Conservation (phyloP, 2,797 vertebrate genomes). For the Cyprinodon diabolis region DNA sequence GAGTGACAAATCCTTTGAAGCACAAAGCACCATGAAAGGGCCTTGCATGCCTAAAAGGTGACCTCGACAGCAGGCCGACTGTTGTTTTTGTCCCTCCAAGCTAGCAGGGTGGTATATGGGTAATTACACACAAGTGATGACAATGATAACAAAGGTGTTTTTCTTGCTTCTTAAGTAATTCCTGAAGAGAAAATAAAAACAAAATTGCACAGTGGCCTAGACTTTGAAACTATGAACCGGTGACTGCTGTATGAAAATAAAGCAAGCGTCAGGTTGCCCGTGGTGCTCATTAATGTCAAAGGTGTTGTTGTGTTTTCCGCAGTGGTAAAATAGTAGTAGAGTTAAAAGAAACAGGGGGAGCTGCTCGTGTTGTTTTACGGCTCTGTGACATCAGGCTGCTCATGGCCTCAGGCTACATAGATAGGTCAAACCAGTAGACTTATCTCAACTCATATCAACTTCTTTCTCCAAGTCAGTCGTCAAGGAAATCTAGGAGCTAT, state of each 20-base stretch:
- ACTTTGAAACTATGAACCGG: slow-evolving; percentile 50
- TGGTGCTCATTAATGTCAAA: slow-evolving; percentile 75
- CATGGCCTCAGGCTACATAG: slow-evolving; percentile 40
- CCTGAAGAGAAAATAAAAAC: slow-evolving; percentile 59
- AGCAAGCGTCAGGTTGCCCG: slow-evolving; percentile 59
- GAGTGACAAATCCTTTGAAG: slow-evolving; percentile 75
- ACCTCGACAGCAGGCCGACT: slow-evolving; percentile 69
- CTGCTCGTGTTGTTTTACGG: slow-evolving; percentile 69
- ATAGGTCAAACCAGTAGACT: slow-evolving; percentile 23
- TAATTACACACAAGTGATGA: slow-evolving; percentile 77
- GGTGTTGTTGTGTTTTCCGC: slow-evolving; percentile 62
- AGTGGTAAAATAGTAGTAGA: slow-evolving; percentile 61
- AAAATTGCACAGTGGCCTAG: slow-evolving; percentile 43
- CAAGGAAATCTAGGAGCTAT: slow-evolving; percentile 19
- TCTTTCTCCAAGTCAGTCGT: slow-evolving; percentile 25
- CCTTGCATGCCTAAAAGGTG: slow-evolving; percentile 47
- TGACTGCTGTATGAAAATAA: slow-evolving; percentile 47
- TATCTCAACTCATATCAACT: slow-evolving; percentile 13
- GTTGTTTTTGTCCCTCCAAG: slow-evolving; percentile 67
- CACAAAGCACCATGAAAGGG: slow-evolving; percentile 39
- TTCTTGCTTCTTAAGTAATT: slow-evolving; percentile 78
- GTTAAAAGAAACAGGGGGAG: slow-evolving; percentile 46
- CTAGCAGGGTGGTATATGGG: slow-evolving; percentile 61
- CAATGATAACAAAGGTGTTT: slow-evolving; percentile 79
- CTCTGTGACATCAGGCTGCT: slow-evolving; percentile 58